Percentiles rank a stretch among this genome's conserved stretches.
Evolutionary conservation across 2,888 invertebrate genomes (phyloP).

Genomic region (Formica aserva): DNA sequence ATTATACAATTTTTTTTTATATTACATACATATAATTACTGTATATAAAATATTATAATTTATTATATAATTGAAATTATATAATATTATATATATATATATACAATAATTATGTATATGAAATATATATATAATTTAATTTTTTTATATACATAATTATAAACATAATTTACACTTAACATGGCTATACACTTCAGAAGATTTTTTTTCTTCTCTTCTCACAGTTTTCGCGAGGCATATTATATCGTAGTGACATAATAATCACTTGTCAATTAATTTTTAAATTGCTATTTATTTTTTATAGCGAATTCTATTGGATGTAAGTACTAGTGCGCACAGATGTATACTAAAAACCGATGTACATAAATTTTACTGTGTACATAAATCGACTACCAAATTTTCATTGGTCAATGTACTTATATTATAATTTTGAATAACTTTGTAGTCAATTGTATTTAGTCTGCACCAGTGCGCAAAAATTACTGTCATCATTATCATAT

Average conservation of each 20-base stretch:
- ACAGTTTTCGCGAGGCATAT: conserved; percentile 10
- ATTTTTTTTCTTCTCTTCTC: conserved; percentile 14
- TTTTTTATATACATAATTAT: conserved; percentile 7
- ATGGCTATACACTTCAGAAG: conserved; percentile 17
- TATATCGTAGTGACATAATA: background rate
- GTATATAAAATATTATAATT: background rate
- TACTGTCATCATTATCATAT: background rate
- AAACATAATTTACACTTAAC: conserved; percentile 25
- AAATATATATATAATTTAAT: conserved; percentile 19
- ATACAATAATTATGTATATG: background rate
- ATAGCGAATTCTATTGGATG: conserved; percentile 4
- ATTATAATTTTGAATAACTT: conserved; percentile 5
- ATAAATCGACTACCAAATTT: background rate
- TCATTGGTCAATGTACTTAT: background rate
- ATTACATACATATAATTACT: background rate
- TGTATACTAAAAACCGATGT: background rate
- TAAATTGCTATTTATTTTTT: conserved; percentile 15
- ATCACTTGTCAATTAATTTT: background rate
- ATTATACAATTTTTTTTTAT: conserved; percentile 2
- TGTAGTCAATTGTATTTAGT: conserved; percentile 1
- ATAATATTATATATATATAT: background rate
- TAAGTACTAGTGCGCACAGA: background rate
- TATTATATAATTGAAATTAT: background rate
- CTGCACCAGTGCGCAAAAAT: conserved; percentile 18
- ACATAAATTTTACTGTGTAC: background rate